These are phyloP conservation scores for roundworm (Caenorhabditis elegans) DNA, from an alignment of 1,140 invertebrate genomes.

Conservation along the genomic window DNA sequence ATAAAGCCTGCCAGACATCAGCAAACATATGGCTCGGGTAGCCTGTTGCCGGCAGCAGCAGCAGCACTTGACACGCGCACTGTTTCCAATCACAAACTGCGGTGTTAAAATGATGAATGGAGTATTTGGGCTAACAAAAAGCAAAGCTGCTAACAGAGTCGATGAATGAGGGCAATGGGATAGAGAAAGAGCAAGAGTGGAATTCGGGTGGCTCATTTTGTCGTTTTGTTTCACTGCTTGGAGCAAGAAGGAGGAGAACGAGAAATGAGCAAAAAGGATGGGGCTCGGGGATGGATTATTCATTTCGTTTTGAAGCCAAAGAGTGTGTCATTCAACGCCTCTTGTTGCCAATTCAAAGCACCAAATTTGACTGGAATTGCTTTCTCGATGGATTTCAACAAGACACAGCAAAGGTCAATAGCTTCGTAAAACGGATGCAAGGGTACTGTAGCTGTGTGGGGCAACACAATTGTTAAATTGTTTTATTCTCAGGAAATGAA, in stretches of 20 bases:
- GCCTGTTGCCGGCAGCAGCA: background rate
- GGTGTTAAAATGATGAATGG: constrained; percentile 23
- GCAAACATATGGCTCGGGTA: background rate
- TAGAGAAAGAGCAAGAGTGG: background rate
- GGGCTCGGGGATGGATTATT: background rate
- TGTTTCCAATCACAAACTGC: constrained; percentile 23
- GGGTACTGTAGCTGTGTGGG: no score
- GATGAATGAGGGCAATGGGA: background rate
- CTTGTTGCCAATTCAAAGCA: constrained; percentile 22
- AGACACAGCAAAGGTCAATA: background rate
- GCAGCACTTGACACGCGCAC: constrained; percentile 3
- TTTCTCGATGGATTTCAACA: background rate
- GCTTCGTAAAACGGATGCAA: no score
- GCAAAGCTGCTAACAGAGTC: constrained; percentile 1
- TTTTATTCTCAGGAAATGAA: no score
- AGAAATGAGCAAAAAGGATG: background rate
- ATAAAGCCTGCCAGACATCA: constrained; percentile 3
- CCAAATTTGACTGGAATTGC: background rate
- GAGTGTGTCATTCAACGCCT: constrained; percentile 24
- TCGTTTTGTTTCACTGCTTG: background rate
- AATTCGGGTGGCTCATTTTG: background rate
- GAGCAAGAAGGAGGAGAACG: background rate
- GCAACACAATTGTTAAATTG: no score
- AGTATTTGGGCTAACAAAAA: constrained; percentile 22
- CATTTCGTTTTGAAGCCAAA: constrained; percentile 18